Base-by-base conservation (phyloP, 2,797 vertebrate genomes). In the Urophycis tenuis region DNA sequence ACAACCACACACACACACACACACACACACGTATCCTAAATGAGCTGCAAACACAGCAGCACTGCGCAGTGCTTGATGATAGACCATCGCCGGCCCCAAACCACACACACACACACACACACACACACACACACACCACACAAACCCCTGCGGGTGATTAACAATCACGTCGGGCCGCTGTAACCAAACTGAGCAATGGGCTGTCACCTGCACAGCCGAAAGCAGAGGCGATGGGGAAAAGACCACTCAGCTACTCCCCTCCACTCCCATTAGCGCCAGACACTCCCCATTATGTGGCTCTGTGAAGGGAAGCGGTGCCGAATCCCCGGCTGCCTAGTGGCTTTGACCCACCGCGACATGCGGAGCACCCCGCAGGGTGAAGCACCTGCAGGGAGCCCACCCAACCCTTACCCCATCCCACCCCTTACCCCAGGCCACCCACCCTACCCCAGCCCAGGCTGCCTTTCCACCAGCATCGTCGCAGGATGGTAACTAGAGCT, bases 171-270 rank as follows among this genome's bases (percentile, higher is more conserved):
- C 60, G 74, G 74, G 35, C 25, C 77, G 33, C 74, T 36, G n/a
- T 69, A 82, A 75, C 75, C 30, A 53, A 30, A 31, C 71, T 84
- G 82, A 81, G 72, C 72, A 82, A 85, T 82, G 78, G 30, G n/a
- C 71, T 78, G 76, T 76, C 60, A 22, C 60, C 69, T 77, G 70
- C 72, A 30, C 31, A 41, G 29, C 33, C 31, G 77, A 75, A 75
- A 39, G 22, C 79, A 77, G 53, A 17, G 8, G 60, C n/a, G n/a
- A 5, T n/a, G 60, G 25, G 25, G 60, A 14, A 29, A 14, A 25
- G n/a, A 67, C 60, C 53, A 19, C 53, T 60, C 53, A 22, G 19
- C 7, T 29, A 12, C 4, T 29, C n/a, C 60, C 69, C 36, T 75
- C 73, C 31, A 11, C 71, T 69, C 75, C 53, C 71, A 76, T 78